Evolutionary conservation across 1,140 invertebrate genomes (phyloP).

Genomic region (Apis florea): DNA sequence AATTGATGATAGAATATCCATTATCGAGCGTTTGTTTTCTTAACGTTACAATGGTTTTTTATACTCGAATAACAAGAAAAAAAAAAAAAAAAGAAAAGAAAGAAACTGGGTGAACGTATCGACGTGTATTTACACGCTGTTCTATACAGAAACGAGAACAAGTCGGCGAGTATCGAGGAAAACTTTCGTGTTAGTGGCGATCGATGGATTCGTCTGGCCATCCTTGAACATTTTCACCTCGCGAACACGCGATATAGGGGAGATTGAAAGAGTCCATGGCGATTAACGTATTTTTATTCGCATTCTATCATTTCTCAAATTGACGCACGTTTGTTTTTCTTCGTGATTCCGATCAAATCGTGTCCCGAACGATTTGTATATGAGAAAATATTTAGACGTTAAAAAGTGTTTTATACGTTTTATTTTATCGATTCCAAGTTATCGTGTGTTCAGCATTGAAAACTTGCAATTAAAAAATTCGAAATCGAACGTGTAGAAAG

Average conservation of each 20-base stretch:
- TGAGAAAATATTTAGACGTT: not conserved
- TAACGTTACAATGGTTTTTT: not conserved
- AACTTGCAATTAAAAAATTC: not conserved
- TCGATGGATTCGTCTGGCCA: constrained; percentile 38
- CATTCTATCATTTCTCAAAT: not conserved
- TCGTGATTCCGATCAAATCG: not conserved
- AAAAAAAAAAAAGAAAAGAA: constrained; percentile 8
- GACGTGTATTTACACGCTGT: constrained; percentile 7
- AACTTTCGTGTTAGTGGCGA: constrained; percentile 25
- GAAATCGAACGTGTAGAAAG: not conserved
- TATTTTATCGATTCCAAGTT: not conserved
- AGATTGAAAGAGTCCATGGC: constrained; percentile 47
- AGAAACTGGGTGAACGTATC: not conserved
- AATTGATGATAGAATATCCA: not conserved
- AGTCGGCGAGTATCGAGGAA: not conserved
- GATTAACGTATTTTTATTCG: constrained; percentile 39
- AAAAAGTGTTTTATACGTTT: not conserved
- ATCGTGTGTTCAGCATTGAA: no score
- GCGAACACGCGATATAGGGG: not conserved
- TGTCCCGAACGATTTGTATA: not conserved
- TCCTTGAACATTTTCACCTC: not conserved
- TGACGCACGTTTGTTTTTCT: no score
- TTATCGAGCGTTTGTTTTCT: not conserved
- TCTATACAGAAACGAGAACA: not conserved
- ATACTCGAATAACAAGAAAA: not conserved